Evolutionary conservation across 1,140 invertebrate genomes (phyloP).

Genomic region (Drosophila serrata): DNA sequence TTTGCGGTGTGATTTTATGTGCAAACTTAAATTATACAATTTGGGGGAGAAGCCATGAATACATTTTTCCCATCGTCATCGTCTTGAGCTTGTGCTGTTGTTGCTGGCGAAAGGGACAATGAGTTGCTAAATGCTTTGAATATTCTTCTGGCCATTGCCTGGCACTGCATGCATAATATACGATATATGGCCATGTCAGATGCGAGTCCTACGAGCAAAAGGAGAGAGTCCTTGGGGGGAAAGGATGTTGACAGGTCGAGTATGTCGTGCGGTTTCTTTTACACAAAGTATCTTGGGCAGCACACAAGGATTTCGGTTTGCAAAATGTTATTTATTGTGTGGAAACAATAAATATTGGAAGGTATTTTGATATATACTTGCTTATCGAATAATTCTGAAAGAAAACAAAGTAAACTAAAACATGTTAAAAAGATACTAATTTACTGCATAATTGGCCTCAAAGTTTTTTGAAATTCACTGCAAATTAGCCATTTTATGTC

Average conservation of each 20-base stretch:
- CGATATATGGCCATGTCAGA: conserved; percentile 57
- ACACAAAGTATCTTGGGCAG: conserved; percentile 33
- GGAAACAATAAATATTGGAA: conserved; percentile 1
- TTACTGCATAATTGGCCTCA: neutral
- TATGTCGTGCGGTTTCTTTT: conserved; percentile 61
- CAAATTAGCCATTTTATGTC: conserved; percentile 19
- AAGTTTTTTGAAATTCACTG: neutral
- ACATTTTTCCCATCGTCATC: conserved; percentile 61
- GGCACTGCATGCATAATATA: conserved; percentile 76
- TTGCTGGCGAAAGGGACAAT: conserved; percentile 73
- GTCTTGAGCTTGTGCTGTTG: conserved; percentile 19
- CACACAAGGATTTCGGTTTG: conserved; percentile 42
- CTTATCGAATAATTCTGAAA: neutral
- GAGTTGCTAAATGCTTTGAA: conserved; percentile 84
- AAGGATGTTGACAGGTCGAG: conserved; percentile 51
- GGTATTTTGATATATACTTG: neutral
- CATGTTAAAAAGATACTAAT: neutral
- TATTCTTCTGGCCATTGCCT: conserved; percentile 76
- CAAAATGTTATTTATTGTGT: conserved; percentile 19
- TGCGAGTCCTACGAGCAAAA: conserved; percentile 23
- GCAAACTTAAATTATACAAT: conserved; percentile 83
- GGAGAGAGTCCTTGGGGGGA: neutral
- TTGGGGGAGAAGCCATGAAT: conserved; percentile 68
- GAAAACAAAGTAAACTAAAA: neutral
- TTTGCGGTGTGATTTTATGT: conserved; percentile 83